Conservation (phyloP, 2,113 vertebrate genomes). For the Austrofundulus limnaeus region DNA sequence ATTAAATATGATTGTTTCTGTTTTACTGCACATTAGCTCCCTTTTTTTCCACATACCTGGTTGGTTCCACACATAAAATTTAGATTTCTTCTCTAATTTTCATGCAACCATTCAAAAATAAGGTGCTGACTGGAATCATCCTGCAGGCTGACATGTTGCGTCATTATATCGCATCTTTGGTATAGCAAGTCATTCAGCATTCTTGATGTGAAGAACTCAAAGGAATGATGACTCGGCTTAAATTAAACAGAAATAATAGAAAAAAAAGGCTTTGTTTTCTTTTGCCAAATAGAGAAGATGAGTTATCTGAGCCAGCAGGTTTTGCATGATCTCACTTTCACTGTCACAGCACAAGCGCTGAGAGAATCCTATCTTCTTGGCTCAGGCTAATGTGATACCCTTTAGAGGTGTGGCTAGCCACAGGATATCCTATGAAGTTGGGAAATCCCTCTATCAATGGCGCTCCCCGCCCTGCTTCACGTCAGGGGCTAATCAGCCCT, state of each 20-base stretch:
- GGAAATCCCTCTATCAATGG: constrained; percentile 75
- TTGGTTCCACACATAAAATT: constrained; percentile 55
- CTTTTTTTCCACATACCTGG: constrained; percentile 7
- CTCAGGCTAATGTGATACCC: constrained; percentile 71
- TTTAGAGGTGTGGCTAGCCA: constrained; percentile 71
- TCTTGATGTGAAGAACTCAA: constrained; percentile 15
- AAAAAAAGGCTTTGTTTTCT: constrained; percentile 35
- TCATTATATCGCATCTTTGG: constrained; percentile 59
- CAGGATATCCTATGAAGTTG: constrained; percentile 79
- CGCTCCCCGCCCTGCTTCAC: constrained; percentile 68
- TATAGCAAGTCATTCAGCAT: constrained; percentile 25
- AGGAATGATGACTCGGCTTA: constrained; percentile 36
- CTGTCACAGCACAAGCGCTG: constrained; percentile 40
- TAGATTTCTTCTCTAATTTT: constrained; percentile 69
- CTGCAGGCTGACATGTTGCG: constrained; percentile 35
- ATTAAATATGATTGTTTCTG: constrained; percentile 13
- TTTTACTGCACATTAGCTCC: no score
- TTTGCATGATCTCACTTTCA: constrained; percentile 57
- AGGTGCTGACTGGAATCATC: constrained; percentile 48
- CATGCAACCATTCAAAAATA: constrained; percentile 53
- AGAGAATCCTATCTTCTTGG: constrained; percentile 72
- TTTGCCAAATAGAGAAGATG: constrained; percentile 35
- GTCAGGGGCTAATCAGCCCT: constrained; percentile 74
- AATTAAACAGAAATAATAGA: constrained; percentile 56
- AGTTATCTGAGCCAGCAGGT: constrained; percentile 53